phyloP scores from a whole-genome alignment of 2,888 invertebrate genomes.

The Rhabditophanes sp. region DNA sequence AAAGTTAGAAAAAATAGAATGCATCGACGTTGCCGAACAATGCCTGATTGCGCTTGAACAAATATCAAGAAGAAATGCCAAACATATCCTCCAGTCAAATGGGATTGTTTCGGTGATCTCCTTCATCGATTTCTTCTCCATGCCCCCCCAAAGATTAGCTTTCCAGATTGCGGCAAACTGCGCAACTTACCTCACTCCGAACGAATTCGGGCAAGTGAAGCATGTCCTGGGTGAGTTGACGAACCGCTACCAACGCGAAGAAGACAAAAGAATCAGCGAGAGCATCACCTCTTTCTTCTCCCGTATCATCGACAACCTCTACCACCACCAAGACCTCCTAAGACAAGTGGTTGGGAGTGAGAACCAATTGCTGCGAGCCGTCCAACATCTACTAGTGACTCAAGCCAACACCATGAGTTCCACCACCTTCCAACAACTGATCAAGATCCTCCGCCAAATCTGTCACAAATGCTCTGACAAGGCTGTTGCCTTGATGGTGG shows the following conservation, averaged over 20 bases:
- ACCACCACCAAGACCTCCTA: slow-evolving; percentile 70
- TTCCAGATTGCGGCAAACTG: slow-evolving; percentile 92
- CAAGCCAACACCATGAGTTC: slow-evolving; percentile 87
- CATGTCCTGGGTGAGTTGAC: slow-evolving; percentile 28
- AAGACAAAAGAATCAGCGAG: slow-evolving; percentile 90
- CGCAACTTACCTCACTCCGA: slow-evolving; percentile 54
- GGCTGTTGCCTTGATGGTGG: slow-evolving; percentile 21
- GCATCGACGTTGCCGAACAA: slow-evolving; percentile 99
- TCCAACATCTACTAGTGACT: slow-evolving; percentile 56
- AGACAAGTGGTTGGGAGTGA: slow-evolving; percentile 64
- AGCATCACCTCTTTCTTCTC: slow-evolving; percentile 90
- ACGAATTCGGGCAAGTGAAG: slow-evolving; percentile 58
- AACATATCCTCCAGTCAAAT: slow-evolving; percentile 78
- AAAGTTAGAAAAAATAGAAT: slow-evolving; percentile 82
- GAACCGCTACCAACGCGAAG: slow-evolving; percentile 21
- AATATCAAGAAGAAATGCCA: slow-evolving; percentile 84
- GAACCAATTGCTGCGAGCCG: slow-evolving; percentile 18
- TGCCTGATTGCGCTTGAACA: slow-evolving; percentile 89
- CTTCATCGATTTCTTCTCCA: slow-evolving; percentile 94
- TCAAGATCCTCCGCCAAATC: slow-evolving; percentile 73
- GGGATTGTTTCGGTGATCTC: slow-evolving; percentile 89
- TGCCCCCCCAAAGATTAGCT: slow-evolving; percentile 88
- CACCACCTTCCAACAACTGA: slow-evolving; percentile 82
- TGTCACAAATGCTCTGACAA: slow-evolving; percentile 22
- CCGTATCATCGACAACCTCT: slow-evolving; percentile 84